Evolutionary conservation across 2,797 vertebrate genomes (phyloP), one percentile per base, ranked within the genome.

Genomic region (Clarias fuscus): DNA sequence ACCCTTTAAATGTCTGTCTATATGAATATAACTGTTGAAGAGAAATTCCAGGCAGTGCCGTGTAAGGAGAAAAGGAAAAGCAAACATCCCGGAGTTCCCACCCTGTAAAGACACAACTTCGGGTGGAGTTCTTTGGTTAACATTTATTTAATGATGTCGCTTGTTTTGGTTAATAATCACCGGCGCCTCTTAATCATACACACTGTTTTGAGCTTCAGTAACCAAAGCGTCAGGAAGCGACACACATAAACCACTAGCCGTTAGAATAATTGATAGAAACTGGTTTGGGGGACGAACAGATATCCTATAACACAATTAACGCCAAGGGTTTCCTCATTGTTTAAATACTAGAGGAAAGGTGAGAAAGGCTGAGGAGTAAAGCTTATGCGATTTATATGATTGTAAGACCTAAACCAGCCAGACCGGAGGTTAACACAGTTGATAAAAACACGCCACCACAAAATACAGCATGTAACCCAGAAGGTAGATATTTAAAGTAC

Each of bases 71-170:
- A 76, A 72, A 87, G 85, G 87, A 86, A 88, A 86, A 82, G 62
- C 83, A 68, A 84, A 93, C 83, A 71, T 85, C n/a, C 70, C 68
- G 82, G 56, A 78, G 92, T 92, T 94, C 92, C 95, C 95, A 93
- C 94, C 95, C 94, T 94, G 84, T 91, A 93, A 93, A 84, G 92
- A 93, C 73, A 94, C 91, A 93, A 76, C 82, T 24, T 76, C 15
- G 92, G 94, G 93, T 93, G 94, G 93, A 93, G 93, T 88, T 84
- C 84, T 86, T 79, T 7, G 85, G 82, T 81, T 91, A 84, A 90
- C 84, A 70, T 93, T 91, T 91, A 59, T 90, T 91, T 90, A 90
- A 91, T 84, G 10, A 71, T 83, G 33, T 4, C 68, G 70, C 40
- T 86, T 73, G 59, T 76, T n/a, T 48, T 82, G 73, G 83, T 86